Evolutionary conservation across 2,113 vertebrate species (phyloP), one percentile per base, ranked within the genome.

Genomic region (Otus sunia): DNA sequence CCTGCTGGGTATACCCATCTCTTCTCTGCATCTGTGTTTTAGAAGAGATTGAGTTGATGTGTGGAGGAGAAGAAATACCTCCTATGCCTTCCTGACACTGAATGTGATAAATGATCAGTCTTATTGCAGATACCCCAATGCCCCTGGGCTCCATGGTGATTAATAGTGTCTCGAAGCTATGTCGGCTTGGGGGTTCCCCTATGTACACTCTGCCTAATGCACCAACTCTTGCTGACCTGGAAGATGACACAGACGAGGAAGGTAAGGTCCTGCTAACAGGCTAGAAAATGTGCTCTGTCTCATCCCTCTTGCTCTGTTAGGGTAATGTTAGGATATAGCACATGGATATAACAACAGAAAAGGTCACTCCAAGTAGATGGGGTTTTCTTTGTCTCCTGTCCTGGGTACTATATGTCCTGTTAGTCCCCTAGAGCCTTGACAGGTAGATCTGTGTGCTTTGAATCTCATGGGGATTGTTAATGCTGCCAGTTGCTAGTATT

Each of bases 141-240:
- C 98, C 99, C 10, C 90, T 99, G 95, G 99, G 99, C 68, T 99
- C 97, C 93, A 99, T 99, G 99, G 95, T 98, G 73, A 98, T 99
- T 59, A 99, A 99, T 88, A 98, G 98, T 50, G 86, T 99, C 94
- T 97, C 98, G 0, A 98, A 98, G 73, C 97, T 99, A 19, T 98
- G 96, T 62, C 98, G 98, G 5, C 98, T 99, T 39, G 97, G 98
- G 27, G 98, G 98, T 26, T 98, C 99, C 21, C 97, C 98, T 3
- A 52, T 98, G 69, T 99, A 99, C 83, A 87, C 98, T 41, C 98
- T 99, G 59, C 99, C 99, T 64, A 99, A 98, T 43, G 98, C 99
- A 20, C 99, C 99, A 14, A 98, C 98, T 7, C 98, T 99, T 2
- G 98, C 98, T 59, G 99, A 99, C 94, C 97, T 99, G 92, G 99